A percentile compares a stretch with the other conserved stretches of the same genome.
phyloP scores from a whole-genome alignment of 2,888 invertebrate species.

The Oegoconia quadripuncta region DNA sequence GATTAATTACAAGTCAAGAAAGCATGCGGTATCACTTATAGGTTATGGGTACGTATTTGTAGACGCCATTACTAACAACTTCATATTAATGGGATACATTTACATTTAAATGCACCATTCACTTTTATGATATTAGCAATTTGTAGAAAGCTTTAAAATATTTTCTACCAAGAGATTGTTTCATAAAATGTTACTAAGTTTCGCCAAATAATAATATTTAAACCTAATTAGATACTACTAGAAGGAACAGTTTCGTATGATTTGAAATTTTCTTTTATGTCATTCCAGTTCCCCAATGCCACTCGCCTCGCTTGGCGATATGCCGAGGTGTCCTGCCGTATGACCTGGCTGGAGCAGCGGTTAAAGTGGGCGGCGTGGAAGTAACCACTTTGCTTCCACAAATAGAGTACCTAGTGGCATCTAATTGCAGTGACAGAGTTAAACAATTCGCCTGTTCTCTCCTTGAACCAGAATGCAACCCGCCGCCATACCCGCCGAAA shows the following conservation, averaged over 20 bases:
- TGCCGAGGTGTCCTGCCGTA: constrained; percentile 84
- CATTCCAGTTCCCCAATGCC: constrained; percentile 66
- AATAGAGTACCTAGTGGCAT: constrained; percentile 79
- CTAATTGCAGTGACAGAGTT: constrained; percentile 81
- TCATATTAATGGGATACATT: background rate
- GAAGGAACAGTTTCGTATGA: too few species aligned
- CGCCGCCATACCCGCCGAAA: constrained; percentile 76
- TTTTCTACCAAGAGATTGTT: too few species aligned
- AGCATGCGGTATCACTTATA: constrained; percentile 31
- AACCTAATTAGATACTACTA: too few species aligned
- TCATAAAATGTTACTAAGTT: too few species aligned
- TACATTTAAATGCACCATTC: background rate
- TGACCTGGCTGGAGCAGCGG: constrained; percentile 78
- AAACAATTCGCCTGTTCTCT: constrained; percentile 81
- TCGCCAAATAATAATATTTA: too few species aligned
- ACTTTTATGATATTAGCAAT: too few species aligned
- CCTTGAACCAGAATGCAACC: constrained; percentile 83
- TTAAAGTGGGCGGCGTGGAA: constrained; percentile 53
- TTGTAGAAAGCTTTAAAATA: too few species aligned
- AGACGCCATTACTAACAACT: background rate
- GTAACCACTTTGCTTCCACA: constrained; percentile 68
- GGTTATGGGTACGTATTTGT: constrained; percentile 3
- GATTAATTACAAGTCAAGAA: constrained; percentile 16
- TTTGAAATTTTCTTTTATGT: background rate
- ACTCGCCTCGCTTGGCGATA: constrained; percentile 68